Base-by-base conservation (phyloP, 2,113 vertebrate species). In the Channa argus region DNA sequence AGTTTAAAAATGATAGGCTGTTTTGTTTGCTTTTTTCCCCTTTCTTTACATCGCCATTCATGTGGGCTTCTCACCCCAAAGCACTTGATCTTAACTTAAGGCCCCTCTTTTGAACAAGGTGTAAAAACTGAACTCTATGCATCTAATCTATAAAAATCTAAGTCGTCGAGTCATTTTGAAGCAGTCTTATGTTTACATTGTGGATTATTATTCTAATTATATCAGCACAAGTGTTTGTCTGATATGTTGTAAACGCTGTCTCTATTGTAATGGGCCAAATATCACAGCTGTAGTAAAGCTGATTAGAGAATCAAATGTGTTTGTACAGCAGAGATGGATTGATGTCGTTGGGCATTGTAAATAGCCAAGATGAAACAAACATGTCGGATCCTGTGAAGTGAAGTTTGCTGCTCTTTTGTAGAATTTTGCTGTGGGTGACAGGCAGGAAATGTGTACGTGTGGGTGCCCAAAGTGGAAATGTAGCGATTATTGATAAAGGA, bases 161-260 rank as follows among this genome's bases (percentile, higher is more conserved):
- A 37, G 72, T 85, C 71, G 77, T 82, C 14, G 67, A 85, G 77
- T 80, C 58, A 44, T 87, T 87, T 74, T 71, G 45, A 82, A 79
- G 82, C 72, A 83, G 83, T 89, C 84, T 74, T 90, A 63, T 92
- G 93, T 94, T 94, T 93, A 94, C 93, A 93, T 90, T 82, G 86
- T 91, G 87, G 86, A 88, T 90, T 85, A 83, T 70, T 89, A 73
- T 71, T 84, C 69, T 77, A 62, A 70, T 77, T 71, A 82, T 92
- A 87, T 92, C 88, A 89, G 91, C 89, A 91, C 92, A 91, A 86
- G 77, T 58, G 71, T 85, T 85, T 77, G 79, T 88, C 78, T 70
- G 86, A 86, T 87, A 76, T 74, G 59, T 88, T 82, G 88, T 86
- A 79, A 82, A 86, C 58, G 64, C 80, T 60, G 69, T 91, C 71